These are phyloP conservation scores for Rhysida immarginata DNA, from an alignment of 1,140 invertebrate species.

Conservation along the genomic window DNA sequence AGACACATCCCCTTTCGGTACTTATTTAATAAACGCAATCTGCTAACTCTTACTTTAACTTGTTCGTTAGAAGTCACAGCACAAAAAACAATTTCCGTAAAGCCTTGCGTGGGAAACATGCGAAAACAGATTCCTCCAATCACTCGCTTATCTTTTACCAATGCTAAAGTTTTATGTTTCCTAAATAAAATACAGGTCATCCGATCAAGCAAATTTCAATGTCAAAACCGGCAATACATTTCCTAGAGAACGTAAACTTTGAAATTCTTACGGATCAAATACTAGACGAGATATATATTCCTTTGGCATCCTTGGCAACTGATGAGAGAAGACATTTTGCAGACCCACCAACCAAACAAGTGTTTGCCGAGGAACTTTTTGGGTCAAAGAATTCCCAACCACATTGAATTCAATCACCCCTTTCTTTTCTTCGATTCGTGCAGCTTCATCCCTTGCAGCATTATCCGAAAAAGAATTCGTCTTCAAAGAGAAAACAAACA, in stretches of 20 bases:
- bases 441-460: constrained; percentile 74
- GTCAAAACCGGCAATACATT: too few relatives aligned
- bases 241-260: too few relatives aligned
- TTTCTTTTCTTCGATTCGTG: constrained; percentile 71
- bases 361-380: constrained; percentile 71
- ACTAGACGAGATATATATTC: constrained; percentile 94
- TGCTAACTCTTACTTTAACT: constrained; percentile 53
- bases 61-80: constrained; percentile 93
- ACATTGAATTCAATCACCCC: constrained; percentile 87
- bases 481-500: background rate
- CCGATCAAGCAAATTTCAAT: too few relatives aligned
- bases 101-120: constrained; percentile 84
- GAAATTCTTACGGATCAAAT: too few relatives aligned
- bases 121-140: constrained; percentile 98
- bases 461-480: constrained; percentile 54
- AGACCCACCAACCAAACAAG: constrained; percentile 86
- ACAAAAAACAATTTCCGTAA: constrained; percentile 98
- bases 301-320: constrained; percentile 91
- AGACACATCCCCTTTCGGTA: too few relatives aligned
- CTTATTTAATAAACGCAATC: too few relatives aligned
- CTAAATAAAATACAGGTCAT: constrained; percentile 36
- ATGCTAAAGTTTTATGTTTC: constrained; percentile 83
- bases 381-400: constrained; percentile 78
- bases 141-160: constrained; percentile 80
- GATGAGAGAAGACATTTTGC: constrained; percentile 90